Percentiles rank a stretch among this genome's conserved stretches.
Conservation (phyloP, 2,113 vertebrate genomes). For the Morone saxatilis region DNA sequence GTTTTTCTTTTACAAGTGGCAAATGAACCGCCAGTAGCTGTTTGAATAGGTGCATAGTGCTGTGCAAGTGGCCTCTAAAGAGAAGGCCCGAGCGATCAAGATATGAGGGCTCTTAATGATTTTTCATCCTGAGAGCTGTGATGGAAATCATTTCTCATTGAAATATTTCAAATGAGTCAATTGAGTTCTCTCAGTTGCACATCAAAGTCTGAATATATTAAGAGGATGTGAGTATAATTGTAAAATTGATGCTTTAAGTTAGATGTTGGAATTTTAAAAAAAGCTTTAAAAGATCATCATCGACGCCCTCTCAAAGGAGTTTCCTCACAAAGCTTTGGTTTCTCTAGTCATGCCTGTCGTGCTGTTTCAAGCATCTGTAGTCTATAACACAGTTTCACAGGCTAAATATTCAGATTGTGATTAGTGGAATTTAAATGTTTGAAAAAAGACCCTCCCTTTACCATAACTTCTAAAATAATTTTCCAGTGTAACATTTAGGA, state of each 20-base stretch:
- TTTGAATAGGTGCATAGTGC: constrained; percentile 60
- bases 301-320: not conserved
- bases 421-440: not conserved
- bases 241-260: constrained; percentile 35
- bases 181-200: constrained; percentile 45
- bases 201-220: constrained; percentile 33
- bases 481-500: not conserved
- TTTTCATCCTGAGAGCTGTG: constrained; percentile 37
- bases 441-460: not conserved
- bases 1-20: constrained; percentile 51
- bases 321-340: not conserved
- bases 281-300: not conserved
- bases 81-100: constrained; percentile 50
- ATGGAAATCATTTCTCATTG: constrained; percentile 57
- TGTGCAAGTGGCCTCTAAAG: constrained; percentile 39
- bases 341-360: not conserved
- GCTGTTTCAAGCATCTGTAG: not conserved
- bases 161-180: constrained; percentile 58
- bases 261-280: constrained; percentile 5
- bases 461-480: not conserved
- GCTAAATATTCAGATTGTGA: not conserved
- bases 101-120: constrained; percentile 59
- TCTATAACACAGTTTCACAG: not conserved
- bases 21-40: constrained; percentile 48
- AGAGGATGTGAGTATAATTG: constrained; percentile 41